A percentile compares a stretch with the other conserved stretches of the same genome.
Evolutionary conservation across 2,113 vertebrate species (phyloP).

Genomic region (Peromyscus leucopus): DNA sequence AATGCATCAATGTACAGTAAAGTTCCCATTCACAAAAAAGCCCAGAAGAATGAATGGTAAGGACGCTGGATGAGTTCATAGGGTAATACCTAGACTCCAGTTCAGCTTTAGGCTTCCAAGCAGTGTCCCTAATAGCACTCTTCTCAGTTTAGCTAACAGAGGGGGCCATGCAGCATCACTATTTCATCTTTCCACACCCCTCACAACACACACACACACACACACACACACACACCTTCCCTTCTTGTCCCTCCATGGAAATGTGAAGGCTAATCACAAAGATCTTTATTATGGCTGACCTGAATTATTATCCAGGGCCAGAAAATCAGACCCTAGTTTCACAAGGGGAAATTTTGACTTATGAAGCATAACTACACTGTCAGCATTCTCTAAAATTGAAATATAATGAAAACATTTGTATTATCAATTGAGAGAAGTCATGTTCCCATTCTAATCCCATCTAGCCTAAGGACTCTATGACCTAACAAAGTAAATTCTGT

Average conservation of each 20-base stretch:
- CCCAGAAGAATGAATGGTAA: background rate
- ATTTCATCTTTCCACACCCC: background rate
- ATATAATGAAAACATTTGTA: background rate
- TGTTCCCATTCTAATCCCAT: background rate
- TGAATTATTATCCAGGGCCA: background rate
- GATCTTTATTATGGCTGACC: background rate
- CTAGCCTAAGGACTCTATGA: background rate
- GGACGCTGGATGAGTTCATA: background rate
- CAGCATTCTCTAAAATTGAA: background rate
- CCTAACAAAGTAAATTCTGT: background rate
- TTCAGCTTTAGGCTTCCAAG: background rate
- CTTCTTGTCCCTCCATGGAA: background rate
- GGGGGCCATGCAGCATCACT: rapidly evolving
- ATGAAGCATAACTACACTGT: background rate
- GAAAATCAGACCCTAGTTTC: background rate
- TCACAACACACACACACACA: background rate
- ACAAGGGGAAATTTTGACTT: background rate
- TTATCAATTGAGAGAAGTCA: background rate
- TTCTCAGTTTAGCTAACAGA: background rate
- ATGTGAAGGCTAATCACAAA: background rate
- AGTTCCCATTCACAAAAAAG: background rate
- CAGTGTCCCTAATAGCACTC: background rate
- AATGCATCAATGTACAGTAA: background rate
- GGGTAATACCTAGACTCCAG: background rate
- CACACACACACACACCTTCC: background rate